Evolutionary conservation across 2,113 vertebrate species (phyloP).

Genomic region (Climacteris rufus): DNA sequence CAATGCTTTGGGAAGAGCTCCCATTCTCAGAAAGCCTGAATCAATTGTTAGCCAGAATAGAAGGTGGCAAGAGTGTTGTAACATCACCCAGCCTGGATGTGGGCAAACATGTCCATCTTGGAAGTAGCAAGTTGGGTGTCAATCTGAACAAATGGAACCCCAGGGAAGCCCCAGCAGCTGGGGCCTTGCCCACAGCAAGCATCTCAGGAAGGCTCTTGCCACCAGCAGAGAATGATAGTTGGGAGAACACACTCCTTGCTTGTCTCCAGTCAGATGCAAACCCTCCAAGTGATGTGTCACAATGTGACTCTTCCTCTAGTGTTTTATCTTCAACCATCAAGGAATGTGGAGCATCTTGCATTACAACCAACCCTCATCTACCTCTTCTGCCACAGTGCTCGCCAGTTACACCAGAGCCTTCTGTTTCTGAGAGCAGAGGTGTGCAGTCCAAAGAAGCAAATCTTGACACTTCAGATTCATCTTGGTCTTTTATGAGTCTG

Average conservation of each 20-base stretch:
- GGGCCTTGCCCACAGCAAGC: neutral
- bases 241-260: neutral
- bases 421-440: neutral
- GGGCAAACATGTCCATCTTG: neutral
- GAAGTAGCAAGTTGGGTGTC: neutral
- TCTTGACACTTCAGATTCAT: neutral
- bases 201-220: neutral
- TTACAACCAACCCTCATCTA: neutral
- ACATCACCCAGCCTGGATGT: neutral
- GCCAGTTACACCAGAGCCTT: neutral
- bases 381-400: neutral
- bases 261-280: neutral
- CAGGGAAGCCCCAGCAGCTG: neutral
- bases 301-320: neutral
- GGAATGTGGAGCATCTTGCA: neutral
- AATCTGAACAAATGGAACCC: neutral
- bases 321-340: neutral
- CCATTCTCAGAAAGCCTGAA: constrained; percentile 76
- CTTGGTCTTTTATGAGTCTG: neutral
- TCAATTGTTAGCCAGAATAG: constrained; percentile 70
- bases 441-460: neutral
- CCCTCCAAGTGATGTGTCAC: neutral
- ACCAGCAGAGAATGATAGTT: neutral
- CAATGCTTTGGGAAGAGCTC: constrained; percentile 70
- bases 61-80: neutral